Percentiles rank a stretch among this genome's conserved stretches.
These are phyloP conservation scores for Megaceryle alcyon DNA, from an alignment of 2,797 vertebrate species.

Conservation along the genomic window DNA sequence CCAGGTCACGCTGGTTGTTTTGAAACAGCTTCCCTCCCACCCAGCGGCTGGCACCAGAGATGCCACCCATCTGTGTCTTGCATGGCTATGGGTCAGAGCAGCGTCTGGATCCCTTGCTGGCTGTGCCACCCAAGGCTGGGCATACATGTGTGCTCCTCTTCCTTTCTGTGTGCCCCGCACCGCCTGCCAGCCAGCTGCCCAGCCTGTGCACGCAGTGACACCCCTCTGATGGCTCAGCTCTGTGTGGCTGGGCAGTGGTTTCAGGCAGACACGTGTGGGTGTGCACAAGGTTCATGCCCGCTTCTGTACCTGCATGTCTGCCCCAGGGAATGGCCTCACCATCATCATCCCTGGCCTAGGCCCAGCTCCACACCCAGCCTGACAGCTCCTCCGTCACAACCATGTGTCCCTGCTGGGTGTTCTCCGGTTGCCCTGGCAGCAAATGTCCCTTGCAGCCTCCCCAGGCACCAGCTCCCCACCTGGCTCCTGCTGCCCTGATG, in stretches of 20 bases:
- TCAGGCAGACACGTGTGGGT: fast-evolving
- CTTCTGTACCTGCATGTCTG: neutral
- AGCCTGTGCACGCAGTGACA: fast-evolving
- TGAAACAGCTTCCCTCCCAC: neutral
- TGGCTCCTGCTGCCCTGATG: neutral
- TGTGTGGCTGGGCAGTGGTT: no score
- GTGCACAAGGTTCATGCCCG: neutral
- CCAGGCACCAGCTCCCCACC: neutral
- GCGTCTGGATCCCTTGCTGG: neutral
- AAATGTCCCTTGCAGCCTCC: neutral
- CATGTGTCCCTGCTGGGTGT: neutral
- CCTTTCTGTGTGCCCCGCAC: neutral
- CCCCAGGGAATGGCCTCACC: no score
- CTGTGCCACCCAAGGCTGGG: neutral
- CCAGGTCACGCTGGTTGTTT: neutral
- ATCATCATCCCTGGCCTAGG: fast-evolving
- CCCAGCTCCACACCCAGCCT: neutral
- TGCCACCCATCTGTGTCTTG: fast-evolving
- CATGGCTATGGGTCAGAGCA: neutral
- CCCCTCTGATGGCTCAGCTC: no score
- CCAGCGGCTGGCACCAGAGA: neutral
- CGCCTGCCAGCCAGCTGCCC: neutral
- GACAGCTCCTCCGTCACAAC: no score
- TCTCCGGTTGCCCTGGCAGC: neutral
- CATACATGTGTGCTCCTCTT: neutral